Conservation (phyloP, 2,888 invertebrate species). For the Podabrus alpinus region DNA sequence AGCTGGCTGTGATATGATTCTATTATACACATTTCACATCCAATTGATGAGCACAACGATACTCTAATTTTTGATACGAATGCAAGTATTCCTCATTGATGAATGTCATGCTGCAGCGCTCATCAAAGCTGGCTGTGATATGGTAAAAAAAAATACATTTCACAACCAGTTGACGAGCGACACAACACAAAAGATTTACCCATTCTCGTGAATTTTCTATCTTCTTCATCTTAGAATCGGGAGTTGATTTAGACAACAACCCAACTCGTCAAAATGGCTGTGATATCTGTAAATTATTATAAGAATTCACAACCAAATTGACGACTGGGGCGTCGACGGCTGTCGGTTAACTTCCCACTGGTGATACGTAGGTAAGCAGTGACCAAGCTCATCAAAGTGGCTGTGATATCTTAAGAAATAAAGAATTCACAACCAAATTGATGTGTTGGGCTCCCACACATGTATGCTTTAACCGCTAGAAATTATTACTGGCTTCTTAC, state of each 20-base stretch:
- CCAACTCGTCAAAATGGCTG: constrained; percentile 95
- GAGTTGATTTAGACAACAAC: constrained; percentile 59
- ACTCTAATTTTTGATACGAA: constrained; percentile 29
- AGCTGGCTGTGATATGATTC: constrained; percentile 97
- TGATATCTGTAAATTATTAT: constrained; percentile 69
- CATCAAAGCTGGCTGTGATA: constrained; percentile 99
- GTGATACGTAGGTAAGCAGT: constrained; percentile 24
- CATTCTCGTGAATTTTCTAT: neutral
- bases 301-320: constrained; percentile 81
- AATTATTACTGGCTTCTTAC: neutral
- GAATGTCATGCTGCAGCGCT: constrained; percentile 64
- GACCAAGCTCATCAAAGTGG: constrained; percentile 94
- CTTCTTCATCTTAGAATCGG: neutral
- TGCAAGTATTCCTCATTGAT: neutral
- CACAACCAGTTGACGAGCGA: constrained; percentile 91
- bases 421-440: constrained; percentile 89
- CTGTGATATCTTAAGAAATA: constrained; percentile 85
- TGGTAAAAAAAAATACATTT: constrained; percentile 69
- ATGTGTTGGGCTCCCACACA: constrained; percentile 65
- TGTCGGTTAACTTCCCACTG: constrained; percentile 38
- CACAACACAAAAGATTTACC: constrained; percentile 49
- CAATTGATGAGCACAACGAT: constrained; percentile 77
- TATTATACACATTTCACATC: constrained; percentile 74
- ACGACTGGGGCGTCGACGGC: constrained; percentile 63
- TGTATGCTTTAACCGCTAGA: neutral